Percentiles rank a stretch among this genome's conserved stretches.
Conservation (phyloP, 2,888 invertebrate species). For the Falcaria lacertinaria region DNA sequence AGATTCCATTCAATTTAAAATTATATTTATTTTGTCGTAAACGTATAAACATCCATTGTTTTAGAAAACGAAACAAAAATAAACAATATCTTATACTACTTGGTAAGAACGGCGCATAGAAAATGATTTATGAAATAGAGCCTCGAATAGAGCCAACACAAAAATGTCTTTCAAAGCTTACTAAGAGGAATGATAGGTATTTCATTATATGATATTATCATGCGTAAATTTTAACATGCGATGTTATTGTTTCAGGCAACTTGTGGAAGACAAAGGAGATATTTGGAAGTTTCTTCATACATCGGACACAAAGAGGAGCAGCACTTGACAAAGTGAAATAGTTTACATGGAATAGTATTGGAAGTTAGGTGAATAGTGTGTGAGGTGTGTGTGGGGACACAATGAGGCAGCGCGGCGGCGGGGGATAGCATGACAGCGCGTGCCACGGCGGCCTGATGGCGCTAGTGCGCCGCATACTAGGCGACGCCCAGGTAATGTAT, state of each 20-base stretch:
- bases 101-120: no score
- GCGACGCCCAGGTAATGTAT: constrained; percentile 88
- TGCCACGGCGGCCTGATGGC: constrained; percentile 88
- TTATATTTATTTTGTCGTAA: no score
- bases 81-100: no score
- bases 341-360: constrained; percentile 44
- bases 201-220: background rate
- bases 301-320: constrained; percentile 26
- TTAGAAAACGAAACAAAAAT: no score
- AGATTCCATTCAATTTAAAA: no score
- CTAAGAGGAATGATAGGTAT: background rate
- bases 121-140: background rate
- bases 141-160: constrained; percentile 1
- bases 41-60: no score
- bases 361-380: constrained; percentile 38
- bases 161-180: constrained; percentile 1
- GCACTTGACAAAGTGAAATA: constrained; percentile 45
- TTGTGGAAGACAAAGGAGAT: constrained; percentile 23
- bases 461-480: constrained; percentile 91
- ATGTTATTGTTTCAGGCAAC: constrained; percentile 51
- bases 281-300: constrained; percentile 25
- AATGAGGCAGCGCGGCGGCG: constrained; percentile 54
- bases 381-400: constrained; percentile 36
- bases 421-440: constrained; percentile 78
- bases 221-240: constrained; percentile 1